These are phyloP conservation scores for Cephus pulcher DNA, from an alignment of 2,888 invertebrate genomes.

Conservation along the genomic window DNA sequence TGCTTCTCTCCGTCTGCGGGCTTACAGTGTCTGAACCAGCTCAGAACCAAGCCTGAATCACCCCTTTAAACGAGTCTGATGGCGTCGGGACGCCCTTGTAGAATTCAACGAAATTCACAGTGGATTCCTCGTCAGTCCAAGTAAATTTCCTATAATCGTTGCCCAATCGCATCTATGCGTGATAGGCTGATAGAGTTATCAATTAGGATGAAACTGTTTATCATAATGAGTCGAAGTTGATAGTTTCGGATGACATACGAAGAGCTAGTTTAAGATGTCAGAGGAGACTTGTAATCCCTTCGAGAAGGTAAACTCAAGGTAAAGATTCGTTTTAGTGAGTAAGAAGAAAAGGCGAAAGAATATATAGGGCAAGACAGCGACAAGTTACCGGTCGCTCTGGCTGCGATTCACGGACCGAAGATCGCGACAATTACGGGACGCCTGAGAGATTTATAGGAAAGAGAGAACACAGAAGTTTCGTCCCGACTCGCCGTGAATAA, in stretches of 20 bases:
- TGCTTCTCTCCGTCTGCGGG: constrained; percentile 57
- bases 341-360: neutral
- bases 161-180: neutral
- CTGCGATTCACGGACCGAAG: constrained; percentile 7
- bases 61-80: constrained; percentile 20
- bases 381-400: neutral
- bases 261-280: neutral
- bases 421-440: constrained; percentile 54
- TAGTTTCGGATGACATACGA: neutral
- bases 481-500: constrained; percentile 54
- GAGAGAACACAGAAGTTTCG: constrained; percentile 26
- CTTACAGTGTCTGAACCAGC: constrained; percentile 53
- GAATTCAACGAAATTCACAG: neutral
- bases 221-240: neutral
- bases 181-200: neutral
- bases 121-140: neutral
- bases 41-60: constrained; percentile 38
- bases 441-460: constrained; percentile 52
- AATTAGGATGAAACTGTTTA: neutral
- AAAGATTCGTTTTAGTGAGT: neutral
- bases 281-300: neutral
- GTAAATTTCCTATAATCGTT: neutral
- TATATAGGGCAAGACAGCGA: neutral
- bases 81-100: neutral
- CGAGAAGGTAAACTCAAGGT: neutral